A percentile compares a stretch with the other conserved stretches of the same genome.
phyloP scores from a whole-genome alignment of 2,113 vertebrate species.

The Percopsis transmontana region DNA sequence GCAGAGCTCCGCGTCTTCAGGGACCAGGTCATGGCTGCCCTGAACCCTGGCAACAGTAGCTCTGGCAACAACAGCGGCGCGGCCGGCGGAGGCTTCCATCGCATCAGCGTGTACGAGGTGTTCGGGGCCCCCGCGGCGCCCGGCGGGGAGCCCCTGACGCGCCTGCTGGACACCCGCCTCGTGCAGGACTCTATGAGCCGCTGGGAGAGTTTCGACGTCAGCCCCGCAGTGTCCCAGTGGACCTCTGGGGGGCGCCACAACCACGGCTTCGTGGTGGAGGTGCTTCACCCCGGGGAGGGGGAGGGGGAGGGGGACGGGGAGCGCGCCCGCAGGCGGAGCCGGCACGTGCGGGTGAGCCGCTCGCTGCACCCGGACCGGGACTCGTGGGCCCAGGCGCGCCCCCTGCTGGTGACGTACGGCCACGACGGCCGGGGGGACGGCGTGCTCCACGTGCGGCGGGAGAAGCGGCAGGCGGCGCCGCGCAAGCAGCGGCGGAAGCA shows the following conservation, averaged over 20 bases:
- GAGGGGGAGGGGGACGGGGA: constrained; percentile 74
- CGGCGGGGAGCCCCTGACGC: constrained; percentile 83
- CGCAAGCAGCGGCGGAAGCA: constrained; percentile 91
- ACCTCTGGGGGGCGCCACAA: constrained; percentile 88
- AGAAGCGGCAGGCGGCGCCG: constrained; percentile 86
- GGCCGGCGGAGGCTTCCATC: constrained; percentile 82
- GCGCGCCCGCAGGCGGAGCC: constrained; percentile 78
- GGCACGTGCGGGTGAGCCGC: constrained; percentile 93
- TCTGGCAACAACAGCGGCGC: constrained; percentile 67
- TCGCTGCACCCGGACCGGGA: constrained; percentile 90
- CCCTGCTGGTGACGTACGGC: constrained; percentile 93
- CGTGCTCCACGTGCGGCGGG: constrained; percentile 85
- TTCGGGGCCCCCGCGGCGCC: constrained; percentile 82
- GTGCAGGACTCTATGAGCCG: constrained; percentile 90
- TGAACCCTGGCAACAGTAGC: constrained; percentile 23
- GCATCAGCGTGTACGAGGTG: constrained; percentile 99
- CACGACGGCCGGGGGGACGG: constrained; percentile 93
- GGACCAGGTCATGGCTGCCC: constrained; percentile 81
- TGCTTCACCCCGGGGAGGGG: constrained; percentile 84
- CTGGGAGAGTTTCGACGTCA: constrained; percentile 98
- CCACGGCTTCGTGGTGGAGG: constrained; percentile 94
- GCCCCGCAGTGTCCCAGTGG: constrained; percentile 91
- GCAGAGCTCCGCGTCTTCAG: constrained; percentile 96
- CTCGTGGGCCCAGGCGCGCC: constrained; percentile 91
- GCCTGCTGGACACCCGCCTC: constrained; percentile 95